phyloP scores from a whole-genome alignment of 2,113 vertebrate species.

The Etheostoma spectabile region DNA sequence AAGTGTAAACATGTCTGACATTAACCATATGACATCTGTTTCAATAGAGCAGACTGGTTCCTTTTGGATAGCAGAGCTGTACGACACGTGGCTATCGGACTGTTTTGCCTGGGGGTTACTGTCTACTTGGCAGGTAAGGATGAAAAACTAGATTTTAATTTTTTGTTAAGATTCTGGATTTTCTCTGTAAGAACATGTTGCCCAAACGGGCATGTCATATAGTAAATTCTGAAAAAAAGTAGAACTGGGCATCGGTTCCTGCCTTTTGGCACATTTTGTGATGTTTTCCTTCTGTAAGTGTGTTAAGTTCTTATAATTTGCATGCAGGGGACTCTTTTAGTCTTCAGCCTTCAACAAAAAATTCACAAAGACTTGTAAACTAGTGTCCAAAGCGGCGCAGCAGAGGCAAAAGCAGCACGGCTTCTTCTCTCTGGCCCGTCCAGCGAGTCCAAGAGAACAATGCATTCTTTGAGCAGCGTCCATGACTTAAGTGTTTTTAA shows the following conservation, averaged over 20 bases:
- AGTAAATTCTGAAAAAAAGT: not conserved
- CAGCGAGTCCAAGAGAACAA: conserved; percentile 72
- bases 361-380: conserved; percentile 1
- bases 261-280: not conserved
- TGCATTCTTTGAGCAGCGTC: conserved; percentile 77
- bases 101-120: conserved; percentile 90
- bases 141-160: not conserved
- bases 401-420: conserved; percentile 33
- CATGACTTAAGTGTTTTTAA: conserved; percentile 78
- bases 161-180: not conserved
- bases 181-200: not conserved
- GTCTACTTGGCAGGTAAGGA: conserved; percentile 91
- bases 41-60: conserved; percentile 91
- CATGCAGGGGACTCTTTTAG: not conserved
- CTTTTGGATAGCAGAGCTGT: conserved; percentile 88
- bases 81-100: conserved; percentile 88
- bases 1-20: not conserved
- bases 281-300: not conserved
- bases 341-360: not conserved
- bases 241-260: not conserved
- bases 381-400: conserved; percentile 13
- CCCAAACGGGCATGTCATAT: not conserved
- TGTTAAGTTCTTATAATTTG: not conserved
- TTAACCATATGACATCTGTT: conserved; percentile 14
- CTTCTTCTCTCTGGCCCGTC: conserved; percentile 44